Conservation (phyloP, 2,113 vertebrate species). For the Jaculus jaculus region DNA sequence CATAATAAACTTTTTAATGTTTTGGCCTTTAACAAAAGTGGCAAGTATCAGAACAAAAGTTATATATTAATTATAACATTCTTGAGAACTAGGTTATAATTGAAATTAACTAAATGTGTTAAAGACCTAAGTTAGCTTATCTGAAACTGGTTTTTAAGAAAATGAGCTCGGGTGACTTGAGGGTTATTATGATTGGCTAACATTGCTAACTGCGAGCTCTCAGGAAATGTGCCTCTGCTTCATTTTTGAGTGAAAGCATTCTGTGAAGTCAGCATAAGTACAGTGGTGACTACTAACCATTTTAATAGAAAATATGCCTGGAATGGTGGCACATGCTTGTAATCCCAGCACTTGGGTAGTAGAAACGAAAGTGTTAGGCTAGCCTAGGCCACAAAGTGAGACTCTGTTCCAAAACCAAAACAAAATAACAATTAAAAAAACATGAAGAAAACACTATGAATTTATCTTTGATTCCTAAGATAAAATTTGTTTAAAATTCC, state of each 20-base stretch:
- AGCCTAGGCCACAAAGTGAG: background rate
- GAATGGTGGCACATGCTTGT: background rate
- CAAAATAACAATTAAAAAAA: background rate
- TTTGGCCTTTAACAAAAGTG: slow-evolving; percentile 11
- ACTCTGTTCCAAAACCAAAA: background rate
- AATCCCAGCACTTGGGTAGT: background rate
- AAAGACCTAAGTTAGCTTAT: background rate
- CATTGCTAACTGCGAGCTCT: background rate
- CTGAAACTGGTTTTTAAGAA: slow-evolving; percentile 35
- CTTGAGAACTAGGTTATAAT: background rate
- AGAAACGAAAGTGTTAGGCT: background rate
- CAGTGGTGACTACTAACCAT: background rate
- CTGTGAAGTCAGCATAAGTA: background rate
- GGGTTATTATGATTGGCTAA: background rate
- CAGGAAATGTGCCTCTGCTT: background rate
- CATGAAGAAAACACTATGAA: background rate
- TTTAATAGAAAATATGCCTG: background rate
- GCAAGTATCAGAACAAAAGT: background rate
- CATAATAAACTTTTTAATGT: background rate
- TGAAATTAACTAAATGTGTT: background rate
- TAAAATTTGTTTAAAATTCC: background rate
- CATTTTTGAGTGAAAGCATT: background rate
- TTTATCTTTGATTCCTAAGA: background rate
- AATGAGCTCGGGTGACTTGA: background rate
- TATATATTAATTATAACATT: background rate